Evolutionary conservation across 2,888 invertebrate species (phyloP), one percentile per base, ranked within the genome.

Genomic region (Panopea generosa): DNA sequence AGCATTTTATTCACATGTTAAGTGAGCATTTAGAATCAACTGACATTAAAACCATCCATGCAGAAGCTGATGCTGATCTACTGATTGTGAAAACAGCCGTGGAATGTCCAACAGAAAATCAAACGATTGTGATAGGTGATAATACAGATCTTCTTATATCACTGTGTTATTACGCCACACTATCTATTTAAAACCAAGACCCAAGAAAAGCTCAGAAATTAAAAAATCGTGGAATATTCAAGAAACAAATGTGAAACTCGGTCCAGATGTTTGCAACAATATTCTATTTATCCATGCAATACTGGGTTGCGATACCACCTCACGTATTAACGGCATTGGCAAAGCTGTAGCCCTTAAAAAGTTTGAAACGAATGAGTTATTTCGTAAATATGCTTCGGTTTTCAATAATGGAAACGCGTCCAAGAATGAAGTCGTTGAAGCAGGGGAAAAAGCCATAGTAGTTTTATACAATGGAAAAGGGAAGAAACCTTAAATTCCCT

Each of bases 101-200:
- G 9, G 27, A 66, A 7, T 27, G 4, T 40, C n/a, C n/a, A n/a
- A n/a, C n/a, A 66, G 82, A 18, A 43, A 22, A 2, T 43, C 20
- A 45, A 11, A 80, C 81, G 20, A 61, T 56, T 24, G 50, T 87
- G 3, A 68, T 86, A 22, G 87, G 84, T 20, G 86, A 86, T 57
- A 86, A 88, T 62, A 87, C 84, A 14, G 85, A 87, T 61, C 60
- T 86, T 11, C 72, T 87, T 1, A 81, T 84, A 9, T 68, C 85
- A 0, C 67, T 87, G 16, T 82, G 79, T 27, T 69, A 76, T 52
- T 81, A 86, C 66, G 71, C 77, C 40, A 11, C 9, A 7, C 16
- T n/a, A n/a, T n/a, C n/a, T n/a, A n/a, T n/a, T n/a, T n/a, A 33
- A 33, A 33, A 11, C 33, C 4, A 33, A 33, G 11, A 33, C 6